These are phyloP conservation scores for Drosophila truncata DNA, from an alignment of 1,140 invertebrate genomes.

Conservation along the genomic window DNA sequence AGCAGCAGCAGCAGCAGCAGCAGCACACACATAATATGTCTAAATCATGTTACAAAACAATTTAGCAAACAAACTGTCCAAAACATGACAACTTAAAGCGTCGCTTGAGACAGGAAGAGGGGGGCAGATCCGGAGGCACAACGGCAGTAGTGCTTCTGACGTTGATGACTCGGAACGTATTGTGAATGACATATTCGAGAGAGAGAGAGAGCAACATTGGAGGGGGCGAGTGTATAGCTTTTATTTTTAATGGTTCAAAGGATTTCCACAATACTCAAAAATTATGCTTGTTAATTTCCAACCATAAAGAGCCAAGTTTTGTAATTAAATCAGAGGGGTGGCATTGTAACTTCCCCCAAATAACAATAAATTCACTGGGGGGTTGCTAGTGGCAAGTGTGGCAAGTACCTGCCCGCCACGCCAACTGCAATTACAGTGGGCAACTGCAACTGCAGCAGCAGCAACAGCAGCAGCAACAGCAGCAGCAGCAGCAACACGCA, in stretches of 20 bases:
- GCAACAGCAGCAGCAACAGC: slow-evolving; percentile 8
- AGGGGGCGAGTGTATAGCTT: slow-evolving; percentile 2
- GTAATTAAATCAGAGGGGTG: slow-evolving; percentile 33
- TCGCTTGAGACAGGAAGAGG: slow-evolving; percentile 46
- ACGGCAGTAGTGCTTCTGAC: slow-evolving; percentile 43
- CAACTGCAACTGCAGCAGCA: slow-evolving; percentile 28
- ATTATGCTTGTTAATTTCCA: slow-evolving; percentile 53
- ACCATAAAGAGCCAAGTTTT: slow-evolving; percentile 11
- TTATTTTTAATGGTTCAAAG: slow-evolving; percentile 21
- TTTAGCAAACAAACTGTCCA: slow-evolving; percentile 82
- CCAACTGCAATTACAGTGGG: slow-evolving; percentile 64
- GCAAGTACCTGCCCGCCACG: slow-evolving; percentile 26
- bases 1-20: not conserved
- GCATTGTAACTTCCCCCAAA: not conserved
- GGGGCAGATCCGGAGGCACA: not conserved
- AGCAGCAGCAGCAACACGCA: slow-evolving; percentile 48
- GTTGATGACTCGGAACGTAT: slow-evolving; percentile 74
- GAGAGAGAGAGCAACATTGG: not conserved
- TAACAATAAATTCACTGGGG: not conserved
- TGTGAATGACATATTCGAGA: slow-evolving; percentile 73
- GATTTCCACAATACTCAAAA: slow-evolving; percentile 44
- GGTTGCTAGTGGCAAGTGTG: slow-evolving; percentile 34
- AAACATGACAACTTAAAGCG: slow-evolving; percentile 81
- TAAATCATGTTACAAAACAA: slow-evolving; percentile 82
- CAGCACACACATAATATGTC: slow-evolving; percentile 42